phyloP scores from a whole-genome alignment of 2,888 invertebrate species.

The Pedicia rivosa region DNA sequence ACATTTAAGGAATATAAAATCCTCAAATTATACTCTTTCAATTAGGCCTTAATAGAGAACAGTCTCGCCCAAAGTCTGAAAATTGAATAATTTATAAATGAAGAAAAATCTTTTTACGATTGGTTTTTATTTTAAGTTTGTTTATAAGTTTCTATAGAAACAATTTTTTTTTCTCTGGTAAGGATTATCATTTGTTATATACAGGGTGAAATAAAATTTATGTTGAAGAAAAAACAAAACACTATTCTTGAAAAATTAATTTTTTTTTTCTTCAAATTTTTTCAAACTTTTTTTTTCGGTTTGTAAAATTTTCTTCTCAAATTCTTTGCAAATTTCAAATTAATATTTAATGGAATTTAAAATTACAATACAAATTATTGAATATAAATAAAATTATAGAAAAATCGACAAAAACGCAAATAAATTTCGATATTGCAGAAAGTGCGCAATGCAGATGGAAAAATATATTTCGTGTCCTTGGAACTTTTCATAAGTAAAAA shows the following conservation, averaged over 20 bases:
- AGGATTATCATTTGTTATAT: neutral
- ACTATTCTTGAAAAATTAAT: too few relatives aligned
- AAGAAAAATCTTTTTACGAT: too few relatives aligned
- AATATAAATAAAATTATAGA: neutral
- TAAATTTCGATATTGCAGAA: neutral
- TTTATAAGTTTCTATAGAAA: neutral
- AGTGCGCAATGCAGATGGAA: conserved; percentile 15
- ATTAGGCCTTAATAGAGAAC: conserved; percentile 18
- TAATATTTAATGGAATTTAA: neutral
- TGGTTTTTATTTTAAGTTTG: neutral
- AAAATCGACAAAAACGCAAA: conserved; percentile 4
- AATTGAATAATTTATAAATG: conserved; percentile 9
- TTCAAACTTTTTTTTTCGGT: neutral
- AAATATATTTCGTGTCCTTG: conserved; percentile 15
- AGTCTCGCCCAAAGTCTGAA: conserved; percentile 22
- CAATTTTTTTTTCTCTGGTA: neutral
- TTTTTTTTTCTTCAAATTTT: neutral
- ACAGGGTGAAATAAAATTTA: neutral
- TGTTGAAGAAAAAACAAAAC: neutral
- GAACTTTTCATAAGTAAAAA: conserved; percentile 10
- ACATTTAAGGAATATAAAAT: too few relatives aligned
- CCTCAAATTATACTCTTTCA: too few relatives aligned
- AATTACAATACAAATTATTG: neutral
- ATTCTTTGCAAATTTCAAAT: too few relatives aligned
- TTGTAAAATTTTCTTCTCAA: neutral